Conservation (phyloP, 2,797 vertebrate species). For the Melanotaenia boesemani region DNA sequence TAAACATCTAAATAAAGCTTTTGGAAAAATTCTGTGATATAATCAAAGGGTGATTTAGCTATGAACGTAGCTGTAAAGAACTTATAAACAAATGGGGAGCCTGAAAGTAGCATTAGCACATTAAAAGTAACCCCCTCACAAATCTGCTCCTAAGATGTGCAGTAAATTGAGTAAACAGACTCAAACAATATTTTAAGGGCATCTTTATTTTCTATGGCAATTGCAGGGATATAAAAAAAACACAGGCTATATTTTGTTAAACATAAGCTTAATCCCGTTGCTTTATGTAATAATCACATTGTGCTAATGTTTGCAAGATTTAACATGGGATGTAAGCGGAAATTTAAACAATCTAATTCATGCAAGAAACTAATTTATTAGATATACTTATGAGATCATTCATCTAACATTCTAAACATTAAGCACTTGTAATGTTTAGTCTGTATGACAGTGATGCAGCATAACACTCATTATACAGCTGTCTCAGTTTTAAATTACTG, state of each 20-base stretch:
- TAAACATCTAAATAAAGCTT: constrained; percentile 44
- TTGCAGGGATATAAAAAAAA: background rate
- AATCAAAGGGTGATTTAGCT: constrained; percentile 50
- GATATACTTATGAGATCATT: constrained; percentile 12
- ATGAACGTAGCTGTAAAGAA: constrained; percentile 37
- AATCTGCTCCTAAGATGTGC: constrained; percentile 3
- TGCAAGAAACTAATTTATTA: background rate
- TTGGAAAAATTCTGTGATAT: constrained; percentile 50
- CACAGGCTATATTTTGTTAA: background rate
- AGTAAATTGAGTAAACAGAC: constrained; percentile 9
- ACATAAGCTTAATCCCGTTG: background rate
- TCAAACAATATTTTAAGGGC: background rate
- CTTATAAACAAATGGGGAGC: constrained; percentile 32
- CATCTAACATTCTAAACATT: constrained; percentile 14
- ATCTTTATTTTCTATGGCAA: background rate
- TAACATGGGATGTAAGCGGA: background rate
- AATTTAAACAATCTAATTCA: background rate
- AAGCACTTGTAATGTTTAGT: constrained; percentile 32
- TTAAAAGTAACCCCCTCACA: constrained; percentile 44
- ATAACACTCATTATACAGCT: constrained; percentile 60
- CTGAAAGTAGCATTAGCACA: constrained; percentile 43
- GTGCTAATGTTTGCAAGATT: background rate
- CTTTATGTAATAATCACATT: background rate
- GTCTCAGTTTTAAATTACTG: constrained; percentile 50
- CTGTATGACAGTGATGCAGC: constrained; percentile 25